Conservation (phyloP, 2,113 vertebrate genomes). For the Pomatorhinus ruficollis region DNA sequence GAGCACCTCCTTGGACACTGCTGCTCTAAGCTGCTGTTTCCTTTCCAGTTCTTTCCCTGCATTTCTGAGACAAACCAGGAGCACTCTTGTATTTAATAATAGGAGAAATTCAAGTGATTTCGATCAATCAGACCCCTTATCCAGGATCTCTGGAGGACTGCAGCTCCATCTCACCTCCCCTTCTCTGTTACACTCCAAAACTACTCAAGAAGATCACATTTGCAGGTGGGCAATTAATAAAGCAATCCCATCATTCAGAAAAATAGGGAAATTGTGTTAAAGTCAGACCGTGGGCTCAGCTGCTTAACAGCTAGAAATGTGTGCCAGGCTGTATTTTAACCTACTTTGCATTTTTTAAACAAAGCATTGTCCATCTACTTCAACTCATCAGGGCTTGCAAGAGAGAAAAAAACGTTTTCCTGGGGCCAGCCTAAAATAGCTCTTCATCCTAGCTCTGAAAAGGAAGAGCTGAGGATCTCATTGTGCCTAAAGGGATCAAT, state of each 20-base stretch:
- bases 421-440: background rate
- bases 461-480: background rate
- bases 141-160: background rate
- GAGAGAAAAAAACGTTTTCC: background rate
- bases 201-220: background rate
- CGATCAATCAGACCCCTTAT: background rate
- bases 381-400: background rate
- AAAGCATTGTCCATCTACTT: background rate
- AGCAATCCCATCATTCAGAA: background rate
- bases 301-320: background rate
- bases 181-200: background rate
- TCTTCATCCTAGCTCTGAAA: background rate
- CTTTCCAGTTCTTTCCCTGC: background rate
- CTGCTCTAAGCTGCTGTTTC: background rate
- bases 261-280: background rate
- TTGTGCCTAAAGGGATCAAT: background rate
- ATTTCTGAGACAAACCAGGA: background rate
- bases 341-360: background rate
- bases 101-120: constrained; percentile 33
- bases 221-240: constrained; percentile 10
- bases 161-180: background rate
- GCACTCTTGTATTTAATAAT: background rate
- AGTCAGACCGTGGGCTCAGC: background rate
- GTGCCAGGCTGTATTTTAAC: background rate
- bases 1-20: background rate